phyloP scores from a whole-genome alignment of 2,113 vertebrate species.

The Spea multiplicata region DNA sequence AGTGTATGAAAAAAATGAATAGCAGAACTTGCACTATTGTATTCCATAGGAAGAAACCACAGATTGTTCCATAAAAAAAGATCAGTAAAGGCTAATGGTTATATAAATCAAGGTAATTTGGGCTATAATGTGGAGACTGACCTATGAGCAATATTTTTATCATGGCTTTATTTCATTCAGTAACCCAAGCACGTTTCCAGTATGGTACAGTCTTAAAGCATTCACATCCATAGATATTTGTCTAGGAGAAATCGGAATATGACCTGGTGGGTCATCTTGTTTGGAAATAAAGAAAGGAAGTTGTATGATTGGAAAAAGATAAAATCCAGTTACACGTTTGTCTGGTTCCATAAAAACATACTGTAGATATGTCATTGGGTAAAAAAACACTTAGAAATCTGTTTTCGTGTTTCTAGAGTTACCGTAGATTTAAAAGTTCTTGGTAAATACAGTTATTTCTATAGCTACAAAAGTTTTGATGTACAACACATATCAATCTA shows the following conservation, averaged over 20 bases:
- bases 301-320: background rate
- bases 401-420: too few species aligned
- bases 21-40: background rate
- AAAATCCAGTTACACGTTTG: background rate
- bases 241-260: background rate
- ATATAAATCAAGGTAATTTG: conserved; percentile 14
- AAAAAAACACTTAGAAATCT: too few species aligned
- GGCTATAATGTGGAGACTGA: background rate
- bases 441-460: too few species aligned
- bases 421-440: too few species aligned
- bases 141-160: background rate
- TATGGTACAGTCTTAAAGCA: too few species aligned
- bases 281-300: background rate
- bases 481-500: too few species aligned
- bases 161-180: background rate
- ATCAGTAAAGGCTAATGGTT: background rate
- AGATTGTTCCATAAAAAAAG: conserved; percentile 14
- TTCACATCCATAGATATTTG: background rate
- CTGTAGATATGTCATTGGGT: too few species aligned
- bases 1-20: background rate
- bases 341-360: background rate
- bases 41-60: background rate
- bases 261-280: background rate
- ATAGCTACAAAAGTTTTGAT: too few species aligned
- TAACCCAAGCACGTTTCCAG: too few species aligned